phyloP scores from a whole-genome alignment of 2,113 vertebrate species.

The Eublepharis macularius region DNA sequence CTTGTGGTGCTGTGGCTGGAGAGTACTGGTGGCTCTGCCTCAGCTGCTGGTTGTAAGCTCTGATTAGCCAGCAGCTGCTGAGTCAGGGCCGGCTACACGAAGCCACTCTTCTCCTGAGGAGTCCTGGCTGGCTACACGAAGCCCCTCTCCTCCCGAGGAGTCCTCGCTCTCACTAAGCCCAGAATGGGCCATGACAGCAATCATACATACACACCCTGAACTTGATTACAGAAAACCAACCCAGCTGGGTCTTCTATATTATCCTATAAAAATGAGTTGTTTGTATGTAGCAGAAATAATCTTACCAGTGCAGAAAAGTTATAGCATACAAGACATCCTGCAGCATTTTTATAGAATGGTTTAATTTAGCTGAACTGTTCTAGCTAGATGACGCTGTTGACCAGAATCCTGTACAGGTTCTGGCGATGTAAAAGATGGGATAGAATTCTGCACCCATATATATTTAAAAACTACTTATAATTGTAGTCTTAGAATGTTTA shows the following conservation, averaged over 20 bases:
- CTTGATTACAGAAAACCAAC: too few species aligned
- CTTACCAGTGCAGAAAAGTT: background rate
- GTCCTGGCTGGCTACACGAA: too few species aligned
- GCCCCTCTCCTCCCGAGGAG: too few species aligned
- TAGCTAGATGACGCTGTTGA: background rate
- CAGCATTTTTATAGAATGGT: background rate
- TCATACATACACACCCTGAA: background rate
- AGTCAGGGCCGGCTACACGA: too few species aligned
- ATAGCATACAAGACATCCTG: background rate
- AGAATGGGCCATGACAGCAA: too few species aligned
- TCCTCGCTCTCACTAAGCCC: too few species aligned
- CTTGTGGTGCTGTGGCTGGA: too few species aligned
- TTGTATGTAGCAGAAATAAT: background rate
- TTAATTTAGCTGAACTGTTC: background rate
- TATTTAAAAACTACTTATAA: too few species aligned
- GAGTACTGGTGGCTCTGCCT: too few species aligned
- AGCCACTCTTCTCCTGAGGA: too few species aligned
- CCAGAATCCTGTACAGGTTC: background rate
- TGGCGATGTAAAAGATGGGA: rapidly evolving
- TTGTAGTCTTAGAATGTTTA: rapidly evolving
- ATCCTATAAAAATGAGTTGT: background rate
- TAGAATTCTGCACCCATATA: rapidly evolving
- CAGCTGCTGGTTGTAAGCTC: too few species aligned
- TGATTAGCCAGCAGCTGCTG: too few species aligned
- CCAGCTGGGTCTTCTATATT: background rate